Evolutionary conservation across 2,113 vertebrate genomes (phyloP), one percentile per base, ranked within the genome.

Genomic region (Lontra canadensis): DNA sequence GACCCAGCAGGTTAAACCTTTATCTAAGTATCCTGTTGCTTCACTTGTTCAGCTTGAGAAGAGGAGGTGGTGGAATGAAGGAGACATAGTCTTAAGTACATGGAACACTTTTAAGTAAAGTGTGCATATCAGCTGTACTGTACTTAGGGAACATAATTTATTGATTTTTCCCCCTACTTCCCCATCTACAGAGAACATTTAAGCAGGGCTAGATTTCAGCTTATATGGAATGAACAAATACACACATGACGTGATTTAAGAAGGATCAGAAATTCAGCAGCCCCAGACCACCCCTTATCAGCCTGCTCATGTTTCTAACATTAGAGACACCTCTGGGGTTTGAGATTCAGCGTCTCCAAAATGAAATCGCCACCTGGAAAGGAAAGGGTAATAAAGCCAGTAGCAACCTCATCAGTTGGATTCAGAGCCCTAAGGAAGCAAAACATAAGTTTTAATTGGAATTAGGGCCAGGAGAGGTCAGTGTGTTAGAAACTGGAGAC

Each of bases 341-440:
- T 20, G 0, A 36, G 73, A 95, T 42, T 69, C 0, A 31, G 73
- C 4, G 20, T 86, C 67, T 96, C 55, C 79, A 49, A 93, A 88
- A 86, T 67, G 81, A 86, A 98, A 63, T 29, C 7, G 26, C 82
- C 92, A 83, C 93, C 93, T 95, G 95, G 91, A 96, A 81, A 90
- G 52, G 31, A 85, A 82, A 69, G 52, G 12, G 34, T 74, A 74
- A 90, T 93, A 96, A 91, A 93, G 44, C 59, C n/a, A 11, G 76
- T 74, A 93, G 93, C 78, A 84, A 42, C 63, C 42, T 80, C 86
- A 84, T 65, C 65, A 57, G 23, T 13, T 36, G 57, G 17, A 39
- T 67, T 47, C 23, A 88, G 52, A 90, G 34, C 34, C 52, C 81
- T 82, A 47, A 59, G 78, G 88, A 95, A 93, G 69, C 44, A 67